Evolutionary conservation across 2,797 vertebrate species (phyloP).

Genomic region (Esox lucius): DNA sequence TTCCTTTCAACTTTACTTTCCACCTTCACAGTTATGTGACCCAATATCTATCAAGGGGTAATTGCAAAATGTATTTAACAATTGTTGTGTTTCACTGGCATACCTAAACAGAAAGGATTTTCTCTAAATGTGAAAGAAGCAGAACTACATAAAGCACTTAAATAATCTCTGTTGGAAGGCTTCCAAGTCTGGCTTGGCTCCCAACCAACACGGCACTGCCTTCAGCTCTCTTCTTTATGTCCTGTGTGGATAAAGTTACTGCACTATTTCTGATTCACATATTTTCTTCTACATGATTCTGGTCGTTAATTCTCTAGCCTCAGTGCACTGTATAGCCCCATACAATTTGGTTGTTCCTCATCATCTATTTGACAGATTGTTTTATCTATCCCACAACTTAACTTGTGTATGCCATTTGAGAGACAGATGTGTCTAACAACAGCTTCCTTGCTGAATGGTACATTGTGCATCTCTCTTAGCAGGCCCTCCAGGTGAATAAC

Average conservation of each 20-base stretch:
- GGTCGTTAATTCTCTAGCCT: background rate
- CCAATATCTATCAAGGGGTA: conserved; percentile 1
- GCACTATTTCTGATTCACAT: conserved; percentile 15
- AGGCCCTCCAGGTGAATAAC: conserved; percentile 65
- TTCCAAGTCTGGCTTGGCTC: conserved; percentile 60
- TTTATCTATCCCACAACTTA: conserved; percentile 59
- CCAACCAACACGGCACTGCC: conserved; percentile 40
- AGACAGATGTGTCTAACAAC: conserved; percentile 53
- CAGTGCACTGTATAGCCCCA: conserved; percentile 15
- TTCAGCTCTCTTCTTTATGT: background rate
- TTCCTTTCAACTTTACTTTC: background rate
- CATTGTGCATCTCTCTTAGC: conserved; percentile 60
- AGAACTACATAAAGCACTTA: conserved; percentile 71
- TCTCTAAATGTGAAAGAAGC: conserved; percentile 56
- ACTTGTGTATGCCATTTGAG: conserved; percentile 39
- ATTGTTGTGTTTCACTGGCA: conserved; percentile 72
- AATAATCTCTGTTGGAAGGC: conserved; percentile 67
- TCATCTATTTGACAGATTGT: conserved; percentile 50
- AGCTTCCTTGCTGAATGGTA: conserved; percentile 57
- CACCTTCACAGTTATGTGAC: conserved; percentile 2
- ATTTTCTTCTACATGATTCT: background rate
- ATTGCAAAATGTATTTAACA: conserved; percentile 51
- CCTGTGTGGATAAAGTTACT: conserved; percentile 8
- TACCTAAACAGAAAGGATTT: conserved; percentile 39
- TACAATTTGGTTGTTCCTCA: background rate